Evolutionary conservation across 2,113 vertebrate genomes (phyloP), one percentile per base, ranked within the genome.

Genomic region (Menura novaehollandiae): DNA sequence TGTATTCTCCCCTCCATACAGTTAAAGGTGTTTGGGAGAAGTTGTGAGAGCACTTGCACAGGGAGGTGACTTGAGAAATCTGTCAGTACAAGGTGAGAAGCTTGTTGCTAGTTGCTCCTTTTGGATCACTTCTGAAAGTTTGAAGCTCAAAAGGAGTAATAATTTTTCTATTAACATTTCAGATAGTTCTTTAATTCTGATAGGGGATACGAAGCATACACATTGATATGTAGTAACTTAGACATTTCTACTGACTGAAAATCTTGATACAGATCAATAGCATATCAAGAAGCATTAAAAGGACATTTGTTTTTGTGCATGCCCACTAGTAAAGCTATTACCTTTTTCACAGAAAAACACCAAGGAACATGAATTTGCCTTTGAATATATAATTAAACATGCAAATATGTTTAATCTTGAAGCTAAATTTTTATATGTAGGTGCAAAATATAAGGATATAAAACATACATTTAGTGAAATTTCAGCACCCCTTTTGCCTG

Each of bases 401-500:
- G 24, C 0, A 27, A 41, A n/a, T 63, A 10, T 19, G 10, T 47
- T 64, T 60, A 20, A 33, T 58, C 28, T 37, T 41, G 11, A 88
- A 37, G 9, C 1, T 18, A 53, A 64, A 72, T 72, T 74, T 73
- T 14, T 74, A 52, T 46, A 68, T 17, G 4, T 30, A 46, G 9
- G 24, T 66, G 44, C 14, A 53, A 87, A 79, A 59, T 13, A 51
- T 15, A 41, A 44, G 10, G 15, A 41, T 72, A 30, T 15, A 64
- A 73, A 63, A 15, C 8, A 32, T 27, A 27, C 2, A 7, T 53
- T 53, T 64, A 46, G 10, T 28, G 43, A 73, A 23, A 67, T 68
- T 76, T 51, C 33, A 76, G 11, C 16, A 64, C 3, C 22, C 1
- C 0, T 80, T 63, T 58, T 63, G 2, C 18, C 41, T 3, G 0